Base-by-base conservation (phyloP, 2,797 vertebrate species). In the Tauraco hartlaubi region DNA sequence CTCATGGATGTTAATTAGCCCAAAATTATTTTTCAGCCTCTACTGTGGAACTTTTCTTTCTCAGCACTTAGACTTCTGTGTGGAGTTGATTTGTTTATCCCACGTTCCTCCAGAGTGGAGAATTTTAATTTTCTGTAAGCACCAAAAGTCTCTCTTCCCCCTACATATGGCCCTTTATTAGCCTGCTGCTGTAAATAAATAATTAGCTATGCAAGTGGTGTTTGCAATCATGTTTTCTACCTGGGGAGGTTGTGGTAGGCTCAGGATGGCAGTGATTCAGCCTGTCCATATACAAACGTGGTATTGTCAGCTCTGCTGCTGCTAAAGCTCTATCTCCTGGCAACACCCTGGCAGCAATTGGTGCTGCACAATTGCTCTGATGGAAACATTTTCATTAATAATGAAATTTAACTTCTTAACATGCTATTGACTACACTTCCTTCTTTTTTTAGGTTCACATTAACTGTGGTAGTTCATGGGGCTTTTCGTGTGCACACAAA, bases 311-410 rank as follows among this genome's bases (percentile, higher is more conserved):
- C 19, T 26, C 31, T 73, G 20, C 18, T 75, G 16, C 37, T 78
- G 44, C 56, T 67, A 74, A 43, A 44, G 56, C n/a, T 85, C 9
- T 1, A 0, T 51, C 61, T 81, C 51, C 56, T 87, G 80, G 44
- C 22, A 63, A 7, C 55, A 76, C 76, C 62, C 35, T 35, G 35
- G 35, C 35, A 35, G 35, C 35, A 35, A 35, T 35, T 35, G 48
- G 54, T 77, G 66, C 55, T 84, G 58, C 26, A 9, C 76, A 84
- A 85, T 59, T 82, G 48, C 67, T 84, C 37, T 58, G 55, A 61
- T 90, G 85, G 79, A 95, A 85, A 26, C 39, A 29, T 76, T 88
- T 85, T 78, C 37, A 73, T 82, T 88, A 93, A 95, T 88, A 90
- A 77, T 44, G 52, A 44, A 67, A 88, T 79, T 56, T 71, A 92